Base-by-base conservation (phyloP, 2,113 vertebrate species). In the Psittacula cyanocephala region DNA sequence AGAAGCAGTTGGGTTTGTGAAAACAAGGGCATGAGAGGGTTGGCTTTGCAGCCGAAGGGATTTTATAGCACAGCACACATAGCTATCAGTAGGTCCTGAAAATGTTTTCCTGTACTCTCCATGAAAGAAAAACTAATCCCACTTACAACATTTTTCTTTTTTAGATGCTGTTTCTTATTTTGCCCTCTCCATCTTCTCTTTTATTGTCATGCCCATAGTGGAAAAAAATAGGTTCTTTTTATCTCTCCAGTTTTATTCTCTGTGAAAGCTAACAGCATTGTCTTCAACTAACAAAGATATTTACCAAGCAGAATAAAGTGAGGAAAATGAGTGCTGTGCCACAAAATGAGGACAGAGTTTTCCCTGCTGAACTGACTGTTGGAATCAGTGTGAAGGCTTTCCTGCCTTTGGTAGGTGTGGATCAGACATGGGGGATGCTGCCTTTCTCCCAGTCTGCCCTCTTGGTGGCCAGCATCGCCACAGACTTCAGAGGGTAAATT, bases 101-200 rank as follows among this genome's bases (percentile, higher is more conserved):
- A 96, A 92, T 41, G 69, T 53, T 75, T 75, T 90, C 65, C 57
- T 86, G 31, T 37, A 69, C 52, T 81, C 44, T 39, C 72, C 70
- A 44, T 81, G 81, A 91, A 92, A 89, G 74, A 96, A 81, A 95
- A 94, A 37, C 35, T 88, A 94, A 93, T 95, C 89, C 87, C 35
- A 75, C 85, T 96, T 94, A 95, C 33, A 95, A 55, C 52, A 5
- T 72, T 83, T 88, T 81, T 86, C 44, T 75, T 80, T 77, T 69
- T 65, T 79, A 70, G 65, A 91, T 82, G 53, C 29, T 49, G 39
- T 64, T 88, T 91, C 76, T 68, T 92, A 77, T 93, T 81, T 88
- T 84, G 15, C 29, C 33, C 55, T 78, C 69, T 89, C 31, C 52
- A 60, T 77, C 91, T 81, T 76, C 52, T 41, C 46, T 92, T 94